Conservation (phyloP, 2,797 vertebrate genomes). For the Rhyacichthys aspro region DNA sequence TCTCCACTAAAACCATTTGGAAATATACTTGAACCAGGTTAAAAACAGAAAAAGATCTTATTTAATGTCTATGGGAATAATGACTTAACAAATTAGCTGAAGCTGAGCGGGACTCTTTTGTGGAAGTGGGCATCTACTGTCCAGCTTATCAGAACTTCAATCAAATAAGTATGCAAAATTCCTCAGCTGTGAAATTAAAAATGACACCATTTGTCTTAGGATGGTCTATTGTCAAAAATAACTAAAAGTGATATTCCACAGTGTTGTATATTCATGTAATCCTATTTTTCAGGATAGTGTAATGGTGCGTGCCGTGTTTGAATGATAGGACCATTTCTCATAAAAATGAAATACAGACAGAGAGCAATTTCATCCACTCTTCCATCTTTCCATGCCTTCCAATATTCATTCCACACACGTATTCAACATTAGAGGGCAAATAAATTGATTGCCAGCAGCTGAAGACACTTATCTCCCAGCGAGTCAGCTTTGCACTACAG, state of each 20-base stretch:
- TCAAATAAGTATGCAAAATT: conserved; percentile 34
- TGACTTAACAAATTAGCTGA: no score
- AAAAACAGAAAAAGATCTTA: conserved; percentile 11
- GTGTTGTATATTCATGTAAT: conserved; percentile 56
- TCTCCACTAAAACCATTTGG: conserved; percentile 41
- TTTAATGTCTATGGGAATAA: no score
- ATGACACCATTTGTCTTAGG: conserved; percentile 52
- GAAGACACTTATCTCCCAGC: conserved; percentile 75
- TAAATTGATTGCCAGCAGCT: conserved; percentile 78
- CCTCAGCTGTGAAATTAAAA: conserved; percentile 56
- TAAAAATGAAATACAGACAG: conserved; percentile 41
- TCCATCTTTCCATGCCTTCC: conserved; percentile 57
- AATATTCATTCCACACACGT: conserved; percentile 64
- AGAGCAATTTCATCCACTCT: conserved; percentile 55
- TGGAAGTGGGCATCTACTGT: not conserved
- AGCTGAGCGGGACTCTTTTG: no score
- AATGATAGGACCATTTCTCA: conserved; percentile 67
- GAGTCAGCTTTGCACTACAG: conserved; percentile 64
- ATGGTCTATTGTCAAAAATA: conserved; percentile 62
- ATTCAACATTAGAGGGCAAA: conserved; percentile 75
- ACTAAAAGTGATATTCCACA: conserved; percentile 49
- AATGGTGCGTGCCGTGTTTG: conserved; percentile 70
- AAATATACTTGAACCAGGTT: conserved; percentile 1
- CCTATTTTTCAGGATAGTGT: conserved; percentile 64
- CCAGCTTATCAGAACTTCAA: conserved; percentile 28